phyloP scores from a whole-genome alignment of 2,113 vertebrate species.

The Girardinichthys multiradiatus region DNA sequence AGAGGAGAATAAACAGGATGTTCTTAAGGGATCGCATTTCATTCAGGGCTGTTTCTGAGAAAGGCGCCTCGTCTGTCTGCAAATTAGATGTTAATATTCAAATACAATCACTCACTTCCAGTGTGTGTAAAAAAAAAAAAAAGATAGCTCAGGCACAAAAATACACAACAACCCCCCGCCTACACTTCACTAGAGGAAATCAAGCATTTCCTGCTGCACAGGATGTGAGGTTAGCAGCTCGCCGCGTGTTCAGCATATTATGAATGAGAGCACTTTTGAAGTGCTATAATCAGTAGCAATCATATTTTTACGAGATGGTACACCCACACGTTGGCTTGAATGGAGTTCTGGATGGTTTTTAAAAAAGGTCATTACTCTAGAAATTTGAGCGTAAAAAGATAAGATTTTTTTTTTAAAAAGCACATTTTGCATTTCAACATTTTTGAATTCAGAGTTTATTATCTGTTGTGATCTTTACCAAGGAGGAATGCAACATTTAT shows the following conservation, averaged over 20 bases:
- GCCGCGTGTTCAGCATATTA: conserved; percentile 59
- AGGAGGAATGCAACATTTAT: not conserved
- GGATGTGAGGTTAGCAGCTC: conserved; percentile 72
- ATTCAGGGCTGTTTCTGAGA: conserved; percentile 15
- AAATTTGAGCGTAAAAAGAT: conserved; percentile 1
- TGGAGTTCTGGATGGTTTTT: conserved; percentile 17
- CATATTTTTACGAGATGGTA: conserved; percentile 32
- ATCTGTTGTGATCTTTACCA: not conserved
- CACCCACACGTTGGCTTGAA: conserved; percentile 39
- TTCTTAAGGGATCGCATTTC: conserved; percentile 2
- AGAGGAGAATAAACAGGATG: conserved; percentile 12
- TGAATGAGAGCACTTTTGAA: conserved; percentile 58
- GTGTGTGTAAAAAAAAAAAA: conserved; percentile 1
- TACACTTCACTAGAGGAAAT: conserved; percentile 74
- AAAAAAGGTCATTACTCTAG: not conserved
- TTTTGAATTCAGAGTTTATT: not conserved
- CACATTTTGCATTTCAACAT: not conserved
- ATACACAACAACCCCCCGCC: conserved; percentile 48
- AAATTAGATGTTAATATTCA: conserved; percentile 12
- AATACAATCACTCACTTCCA: not conserved
- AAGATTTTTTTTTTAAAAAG: conserved; percentile 4
- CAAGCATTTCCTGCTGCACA: conserved; percentile 73
- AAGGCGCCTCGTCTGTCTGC: not conserved
- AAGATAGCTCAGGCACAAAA: conserved; percentile 12
- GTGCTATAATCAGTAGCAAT: conserved; percentile 46